Percentiles rank a stretch among this genome's conserved stretches.
Evolutionary conservation across 2,888 invertebrate genomes (phyloP).

Genomic region (Branchellion lobata): DNA sequence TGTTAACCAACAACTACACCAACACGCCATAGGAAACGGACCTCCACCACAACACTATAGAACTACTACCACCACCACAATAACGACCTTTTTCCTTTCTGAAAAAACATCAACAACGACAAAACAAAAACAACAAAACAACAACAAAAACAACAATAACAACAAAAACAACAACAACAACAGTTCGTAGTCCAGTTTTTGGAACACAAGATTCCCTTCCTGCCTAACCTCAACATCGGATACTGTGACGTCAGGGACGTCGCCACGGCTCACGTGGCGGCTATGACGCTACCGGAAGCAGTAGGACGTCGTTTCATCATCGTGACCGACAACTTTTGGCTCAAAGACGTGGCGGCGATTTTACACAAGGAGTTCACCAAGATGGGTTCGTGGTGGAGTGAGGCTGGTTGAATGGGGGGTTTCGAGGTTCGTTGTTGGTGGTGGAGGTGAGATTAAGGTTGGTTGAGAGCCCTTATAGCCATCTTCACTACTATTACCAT

Average conservation of each 20-base stretch:
- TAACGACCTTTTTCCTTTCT: neutral
- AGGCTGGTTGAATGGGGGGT: neutral
- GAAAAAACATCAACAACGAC: neutral
- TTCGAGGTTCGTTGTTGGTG: neutral
- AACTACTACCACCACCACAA: neutral
- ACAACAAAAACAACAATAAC: too few relatives aligned
- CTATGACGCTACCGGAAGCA: conserved; percentile 54
- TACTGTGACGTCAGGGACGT: conserved; percentile 66
- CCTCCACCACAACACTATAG: too few relatives aligned
- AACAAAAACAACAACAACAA: too few relatives aligned
- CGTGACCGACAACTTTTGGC: conserved; percentile 61
- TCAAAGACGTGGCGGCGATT: conserved; percentile 64
- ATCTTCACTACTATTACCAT: too few relatives aligned
- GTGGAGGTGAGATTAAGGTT: too few relatives aligned
- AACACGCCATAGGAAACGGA: too few relatives aligned
- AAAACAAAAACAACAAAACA: too few relatives aligned
- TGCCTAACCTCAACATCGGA: conserved; percentile 63
- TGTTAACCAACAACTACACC: too few relatives aligned
- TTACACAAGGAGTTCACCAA: conserved; percentile 64
- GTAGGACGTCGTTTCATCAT: conserved; percentile 62
- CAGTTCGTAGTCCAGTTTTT: conserved; percentile 59
- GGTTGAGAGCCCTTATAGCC: too few relatives aligned
- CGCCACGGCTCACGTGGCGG: conserved; percentile 53
- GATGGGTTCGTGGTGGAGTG: conserved; percentile 58
- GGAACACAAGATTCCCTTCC: conserved; percentile 59